A percentile compares a stretch with the other conserved stretches of the same genome.
phyloP scores from a whole-genome alignment of 2,888 invertebrate genomes.

The Noctua pronuba region DNA sequence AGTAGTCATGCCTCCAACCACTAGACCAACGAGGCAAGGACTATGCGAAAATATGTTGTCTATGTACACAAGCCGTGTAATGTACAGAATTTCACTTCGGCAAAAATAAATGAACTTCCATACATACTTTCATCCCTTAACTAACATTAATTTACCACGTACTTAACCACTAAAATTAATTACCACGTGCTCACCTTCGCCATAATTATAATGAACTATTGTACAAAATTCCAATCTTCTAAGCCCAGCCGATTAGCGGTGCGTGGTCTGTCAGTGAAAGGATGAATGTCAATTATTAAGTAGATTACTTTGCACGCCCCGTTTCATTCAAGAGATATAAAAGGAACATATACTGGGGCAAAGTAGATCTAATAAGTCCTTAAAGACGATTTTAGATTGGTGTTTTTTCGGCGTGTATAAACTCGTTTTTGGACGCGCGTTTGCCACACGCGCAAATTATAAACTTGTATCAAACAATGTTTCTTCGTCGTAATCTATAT shows the following conservation, averaged over 20 bases:
- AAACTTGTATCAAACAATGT: too few species aligned
- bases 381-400: not conserved
- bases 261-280: not conserved
- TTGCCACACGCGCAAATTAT: too few species aligned
- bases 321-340: not conserved
- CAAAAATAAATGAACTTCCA: too few species aligned
- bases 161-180: too few species aligned
- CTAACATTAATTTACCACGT: too few species aligned
- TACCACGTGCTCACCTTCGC: too few species aligned
- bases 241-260: too few species aligned
- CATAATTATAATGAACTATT: not conserved
- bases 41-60: not conserved
- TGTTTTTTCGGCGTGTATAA: too few species aligned
- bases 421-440: too few species aligned
- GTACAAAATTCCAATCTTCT: not conserved
- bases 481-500: too few species aligned
- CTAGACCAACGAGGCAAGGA: not conserved
- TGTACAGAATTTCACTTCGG: not conserved
- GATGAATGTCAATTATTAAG: not conserved
- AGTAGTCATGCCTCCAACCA: not conserved
- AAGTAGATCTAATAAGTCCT: slow-evolving; percentile 10
- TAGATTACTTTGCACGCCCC: not conserved
- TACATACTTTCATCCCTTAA: too few species aligned
- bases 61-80: not conserved
- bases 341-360: not conserved